phyloP scores from a whole-genome alignment of 1,140 invertebrate species.

The Adelges cooleyi region DNA sequence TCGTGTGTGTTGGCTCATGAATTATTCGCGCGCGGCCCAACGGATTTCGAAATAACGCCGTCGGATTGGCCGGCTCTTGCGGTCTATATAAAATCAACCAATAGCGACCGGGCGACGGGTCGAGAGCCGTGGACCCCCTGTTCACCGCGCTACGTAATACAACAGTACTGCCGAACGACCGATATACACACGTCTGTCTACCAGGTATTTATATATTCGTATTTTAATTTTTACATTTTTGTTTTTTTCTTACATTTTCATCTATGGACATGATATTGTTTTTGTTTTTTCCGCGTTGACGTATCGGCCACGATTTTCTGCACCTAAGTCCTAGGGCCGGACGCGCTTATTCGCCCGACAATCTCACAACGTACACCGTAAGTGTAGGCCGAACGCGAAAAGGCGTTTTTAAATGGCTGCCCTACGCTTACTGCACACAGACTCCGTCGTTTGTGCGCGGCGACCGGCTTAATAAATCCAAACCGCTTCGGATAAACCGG shows the following conservation, averaged over 20 bases:
- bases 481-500: too few species aligned
- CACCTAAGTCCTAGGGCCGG: too few species aligned
- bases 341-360: too few species aligned
- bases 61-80: constrained; percentile 13
- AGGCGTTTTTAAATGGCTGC: too few species aligned
- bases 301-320: too few species aligned
- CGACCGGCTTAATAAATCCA: too few species aligned
- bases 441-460: too few species aligned
- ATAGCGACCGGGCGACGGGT: constrained; percentile 15
- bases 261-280: too few species aligned
- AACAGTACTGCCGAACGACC: constrained; percentile 26
- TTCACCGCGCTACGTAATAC: constrained; percentile 22
- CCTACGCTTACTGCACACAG: too few species aligned
- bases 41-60: constrained; percentile 24
- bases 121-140: constrained; percentile 24
- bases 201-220: constrained; percentile 26
- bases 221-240: not conserved
- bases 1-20: constrained; percentile 22
- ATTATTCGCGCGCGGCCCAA: constrained; percentile 28
- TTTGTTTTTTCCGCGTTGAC: too few species aligned
- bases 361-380: too few species aligned
- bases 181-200: constrained; percentile 25
- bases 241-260: not conserved
- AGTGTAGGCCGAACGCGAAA: too few species aligned
- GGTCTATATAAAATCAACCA: constrained; percentile 26